A percentile compares a stretch with the other conserved stretches of the same genome.
Evolutionary conservation across 2,888 invertebrate species (phyloP).

Genomic region (Troides oblongomaculatus): DNA sequence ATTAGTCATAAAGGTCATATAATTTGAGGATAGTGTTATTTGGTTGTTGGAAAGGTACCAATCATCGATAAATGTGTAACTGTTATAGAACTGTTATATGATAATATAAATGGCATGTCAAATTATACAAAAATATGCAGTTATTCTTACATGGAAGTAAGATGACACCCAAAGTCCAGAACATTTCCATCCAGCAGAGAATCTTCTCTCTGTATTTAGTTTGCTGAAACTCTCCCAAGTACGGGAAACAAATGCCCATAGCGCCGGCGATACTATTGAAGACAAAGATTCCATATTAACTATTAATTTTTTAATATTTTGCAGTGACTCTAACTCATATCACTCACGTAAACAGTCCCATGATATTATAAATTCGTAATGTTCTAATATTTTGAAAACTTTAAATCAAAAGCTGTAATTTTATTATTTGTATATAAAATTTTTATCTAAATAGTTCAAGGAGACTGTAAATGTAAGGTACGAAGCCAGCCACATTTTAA

Average conservation of each 20-base stretch:
- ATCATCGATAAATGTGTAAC: neutral
- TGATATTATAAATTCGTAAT: neutral
- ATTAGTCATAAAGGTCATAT: too few relatives aligned
- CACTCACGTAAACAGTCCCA: neutral
- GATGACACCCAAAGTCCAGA: conserved; percentile 90
- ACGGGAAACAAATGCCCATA: conserved; percentile 91
- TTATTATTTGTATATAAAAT: neutral
- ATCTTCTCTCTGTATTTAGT: conserved; percentile 89
- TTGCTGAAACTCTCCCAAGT: conserved; percentile 90
- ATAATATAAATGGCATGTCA: neutral
- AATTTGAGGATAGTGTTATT: neutral
- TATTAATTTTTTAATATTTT: neutral
- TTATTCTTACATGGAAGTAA: conserved; percentile 82
- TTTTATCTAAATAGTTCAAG: conserved; percentile 24
- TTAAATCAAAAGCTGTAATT: neutral
- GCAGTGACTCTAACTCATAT: neutral
- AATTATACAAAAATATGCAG: neutral
- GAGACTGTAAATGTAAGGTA: conserved; percentile 1
- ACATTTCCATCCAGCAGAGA: conserved; percentile 92
- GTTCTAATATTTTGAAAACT: neutral
- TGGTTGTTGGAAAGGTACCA: neutral
- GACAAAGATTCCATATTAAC: neutral
- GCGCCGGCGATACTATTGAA: conserved; percentile 86
- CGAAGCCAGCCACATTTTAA: conserved; percentile 3
- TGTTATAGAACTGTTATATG: neutral